Base-by-base conservation (phyloP, 2,797 vertebrate species). In the Nothura maculosa region DNA sequence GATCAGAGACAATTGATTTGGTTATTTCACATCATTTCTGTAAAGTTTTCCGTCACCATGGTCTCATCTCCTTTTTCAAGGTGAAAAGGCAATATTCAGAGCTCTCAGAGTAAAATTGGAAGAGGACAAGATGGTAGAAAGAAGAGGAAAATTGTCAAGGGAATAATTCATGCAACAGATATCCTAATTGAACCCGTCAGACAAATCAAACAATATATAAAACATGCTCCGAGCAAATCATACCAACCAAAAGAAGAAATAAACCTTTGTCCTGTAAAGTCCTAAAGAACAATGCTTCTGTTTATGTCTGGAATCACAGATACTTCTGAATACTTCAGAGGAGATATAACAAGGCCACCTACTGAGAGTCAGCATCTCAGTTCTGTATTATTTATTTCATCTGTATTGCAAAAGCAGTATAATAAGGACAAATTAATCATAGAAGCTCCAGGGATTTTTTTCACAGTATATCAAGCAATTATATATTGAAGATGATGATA, bases 391-490 rank as follows among this genome's bases (percentile, higher is more conserved):
- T 91, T 84, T 90, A 70, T 87, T 92, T 91, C 22, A 38, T 91
- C 70, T 80, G 14, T 60, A 64, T 77, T 87, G 61, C 69, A 83
- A 75, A 93, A 91, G 62, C 34, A 72, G 75, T 28, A 63, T 81
- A 92, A 86, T 68, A 95, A 84, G 83, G 32, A 47, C 13, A 85
- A 84, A 76, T 64, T 83, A 90, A 93, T 89, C 32, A 78, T 27
- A 75, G 63, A 78, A 72, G 34, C 70, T 92, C 76, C 75, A 75
- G 38, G 79, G 72, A 85, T 63, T 79, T 83, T 83, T 93, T 94
- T 91, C 62, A 96, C 64, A 83, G 55, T 57, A 6, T 81, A 88
- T 92, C 47, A 84, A 84, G 77, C 55, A 81, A 74, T 68, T 94
- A 78, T 75, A 64, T 68, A 66, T n/a, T 36, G 69, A 77, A 70